These are phyloP conservation scores for Rhodophaea formosa DNA, from an alignment of 2,888 invertebrate species.

Conservation along the genomic window DNA sequence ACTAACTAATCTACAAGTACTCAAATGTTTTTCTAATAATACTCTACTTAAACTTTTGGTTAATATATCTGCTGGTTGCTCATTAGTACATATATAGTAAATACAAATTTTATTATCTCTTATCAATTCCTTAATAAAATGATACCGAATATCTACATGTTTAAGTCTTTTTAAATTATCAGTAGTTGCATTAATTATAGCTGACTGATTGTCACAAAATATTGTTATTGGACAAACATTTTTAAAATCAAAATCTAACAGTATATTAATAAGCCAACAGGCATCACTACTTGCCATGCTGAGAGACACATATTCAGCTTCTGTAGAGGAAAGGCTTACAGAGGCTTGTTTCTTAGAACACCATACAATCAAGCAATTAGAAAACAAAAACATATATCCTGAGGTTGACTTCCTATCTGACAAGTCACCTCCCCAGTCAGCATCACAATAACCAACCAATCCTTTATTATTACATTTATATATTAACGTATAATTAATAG, in stretches of 20 bases:
- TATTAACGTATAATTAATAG: conserved; percentile 24
- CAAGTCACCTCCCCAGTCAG: conserved; percentile 31
- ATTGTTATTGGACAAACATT: conserved; percentile 17
- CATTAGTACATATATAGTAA: neutral
- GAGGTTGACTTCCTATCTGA: conserved; percentile 32
- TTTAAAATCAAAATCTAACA: conserved; percentile 21
- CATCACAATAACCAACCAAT: conserved; percentile 30
- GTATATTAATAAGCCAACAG: conserved; percentile 24
- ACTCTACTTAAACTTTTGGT: neutral
- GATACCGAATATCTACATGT: conserved; percentile 5
- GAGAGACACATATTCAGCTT: conserved; percentile 32
- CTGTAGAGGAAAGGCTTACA: conserved; percentile 34
- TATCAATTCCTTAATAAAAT: conserved; percentile 1
- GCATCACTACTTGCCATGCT: conserved; percentile 31
- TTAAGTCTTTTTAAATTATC: conserved; percentile 22
- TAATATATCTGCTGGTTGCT: neutral
- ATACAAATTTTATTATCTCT: neutral
- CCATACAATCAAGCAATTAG: conserved; percentile 29
- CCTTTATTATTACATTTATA: conserved; percentile 27
- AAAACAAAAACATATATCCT: conserved; percentile 28
- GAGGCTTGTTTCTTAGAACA: conserved; percentile 31
- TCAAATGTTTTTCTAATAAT: neutral
- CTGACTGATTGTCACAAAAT: conserved; percentile 27
- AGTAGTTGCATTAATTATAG: conserved; percentile 24
- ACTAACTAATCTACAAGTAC: neutral